These are phyloP conservation scores for Gryon sp. DNA, from an alignment of 1,140 invertebrate genomes.

Conservation along the genomic window DNA sequence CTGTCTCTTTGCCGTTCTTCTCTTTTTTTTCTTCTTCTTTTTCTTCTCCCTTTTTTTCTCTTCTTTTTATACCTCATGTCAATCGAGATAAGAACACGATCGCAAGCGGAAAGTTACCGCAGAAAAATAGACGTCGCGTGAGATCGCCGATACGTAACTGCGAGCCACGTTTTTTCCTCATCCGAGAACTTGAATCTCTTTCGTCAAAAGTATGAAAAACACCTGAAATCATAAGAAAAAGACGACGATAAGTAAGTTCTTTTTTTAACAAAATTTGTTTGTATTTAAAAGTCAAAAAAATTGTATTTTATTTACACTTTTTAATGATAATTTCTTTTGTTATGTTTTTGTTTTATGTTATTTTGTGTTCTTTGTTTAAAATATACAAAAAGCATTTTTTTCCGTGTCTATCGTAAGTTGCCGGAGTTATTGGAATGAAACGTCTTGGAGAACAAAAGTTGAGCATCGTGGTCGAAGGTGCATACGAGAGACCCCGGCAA, in stretches of 20 bases:
- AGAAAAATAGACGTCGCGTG: slow-evolving; percentile 49
- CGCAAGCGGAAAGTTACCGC: slow-evolving; percentile 51
- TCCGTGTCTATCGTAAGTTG: neutral
- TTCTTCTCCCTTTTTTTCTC: neutral
- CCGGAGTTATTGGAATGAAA: slow-evolving; percentile 35
- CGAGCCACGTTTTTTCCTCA: slow-evolving; percentile 21
- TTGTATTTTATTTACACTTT: no score
- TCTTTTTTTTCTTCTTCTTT: neutral
- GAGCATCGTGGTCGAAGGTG: slow-evolving; percentile 52
- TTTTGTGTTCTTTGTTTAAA: neutral
- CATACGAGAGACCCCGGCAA: slow-evolving; percentile 42
- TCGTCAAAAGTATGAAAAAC: slow-evolving; percentile 12
- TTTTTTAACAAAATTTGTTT: no score
- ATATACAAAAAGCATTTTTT: neutral
- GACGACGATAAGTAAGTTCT: no score
- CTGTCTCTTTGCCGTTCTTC: neutral
- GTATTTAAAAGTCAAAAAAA: no score
- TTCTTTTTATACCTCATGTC: neutral
- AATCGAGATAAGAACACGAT: slow-evolving; percentile 32
- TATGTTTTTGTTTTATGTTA: neutral
- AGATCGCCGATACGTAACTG: slow-evolving; percentile 45
- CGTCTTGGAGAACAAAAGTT: slow-evolving; percentile 39
- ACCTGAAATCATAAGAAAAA: neutral
- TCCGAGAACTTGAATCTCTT: slow-evolving; percentile 19
- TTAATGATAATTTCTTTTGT: no score